Evolutionary conservation across 2,113 vertebrate genomes (phyloP).

Genomic region (Leuciscus idus): DNA sequence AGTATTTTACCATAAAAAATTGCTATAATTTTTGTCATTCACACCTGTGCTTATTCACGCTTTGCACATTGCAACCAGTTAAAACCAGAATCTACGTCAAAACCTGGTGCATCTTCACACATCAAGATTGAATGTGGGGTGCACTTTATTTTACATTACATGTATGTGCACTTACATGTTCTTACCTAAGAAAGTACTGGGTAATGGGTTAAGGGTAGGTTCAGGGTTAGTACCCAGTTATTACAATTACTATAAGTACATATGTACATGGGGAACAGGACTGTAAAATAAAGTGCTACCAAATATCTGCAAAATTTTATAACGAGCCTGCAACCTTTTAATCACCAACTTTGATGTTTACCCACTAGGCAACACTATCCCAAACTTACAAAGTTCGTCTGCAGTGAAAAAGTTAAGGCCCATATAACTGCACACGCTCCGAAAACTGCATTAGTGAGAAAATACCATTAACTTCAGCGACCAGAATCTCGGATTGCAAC

Average conservation of each 20-base stretch:
- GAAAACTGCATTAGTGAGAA: background rate
- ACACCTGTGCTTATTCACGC: too few species aligned
- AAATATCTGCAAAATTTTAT: background rate
- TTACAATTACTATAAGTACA: too few species aligned
- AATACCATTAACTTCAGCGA: background rate
- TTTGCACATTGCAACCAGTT: too few species aligned
- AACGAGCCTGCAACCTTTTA: background rate
- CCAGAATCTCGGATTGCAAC: conserved; percentile 2
- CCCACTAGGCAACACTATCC: background rate
- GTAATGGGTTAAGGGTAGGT: too few species aligned
- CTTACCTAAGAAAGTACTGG: too few species aligned
- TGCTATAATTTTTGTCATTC: too few species aligned
- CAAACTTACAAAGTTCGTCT: background rate
- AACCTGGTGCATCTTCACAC: background rate
- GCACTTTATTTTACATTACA: too few species aligned
- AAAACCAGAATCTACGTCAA: background rate
- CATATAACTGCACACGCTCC: background rate
- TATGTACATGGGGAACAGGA: too few species aligned
- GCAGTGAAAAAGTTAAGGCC: background rate
- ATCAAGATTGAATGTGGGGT: background rate
- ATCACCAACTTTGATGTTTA: background rate
- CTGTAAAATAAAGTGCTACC: too few species aligned
- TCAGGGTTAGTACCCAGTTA: too few species aligned
- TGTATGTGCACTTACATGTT: too few species aligned
- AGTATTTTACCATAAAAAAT: too few species aligned